phyloP scores from a whole-genome alignment of 2,888 invertebrate genomes.

The Drosophila gaucha region DNA sequence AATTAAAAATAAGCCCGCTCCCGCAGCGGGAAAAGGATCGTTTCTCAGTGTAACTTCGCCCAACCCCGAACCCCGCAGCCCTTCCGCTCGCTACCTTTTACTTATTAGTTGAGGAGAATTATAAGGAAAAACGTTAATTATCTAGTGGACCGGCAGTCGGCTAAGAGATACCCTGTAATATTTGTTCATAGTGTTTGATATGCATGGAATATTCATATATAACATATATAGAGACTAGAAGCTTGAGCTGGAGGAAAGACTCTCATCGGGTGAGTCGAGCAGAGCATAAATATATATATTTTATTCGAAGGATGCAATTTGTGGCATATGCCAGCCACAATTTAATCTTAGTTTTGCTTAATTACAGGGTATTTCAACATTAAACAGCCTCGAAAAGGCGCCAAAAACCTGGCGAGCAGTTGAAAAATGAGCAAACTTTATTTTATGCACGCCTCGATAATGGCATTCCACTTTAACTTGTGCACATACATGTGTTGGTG shows the following conservation, averaged over 20 bases:
- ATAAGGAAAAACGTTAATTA: constrained; percentile 13
- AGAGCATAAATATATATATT: too few relatives aligned
- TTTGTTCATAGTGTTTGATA: too few relatives aligned
- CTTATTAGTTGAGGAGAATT: constrained; percentile 22
- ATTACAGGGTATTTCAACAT: constrained; percentile 3
- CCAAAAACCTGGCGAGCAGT: constrained; percentile 1
- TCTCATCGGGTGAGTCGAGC: too few relatives aligned
- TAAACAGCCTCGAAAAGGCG: constrained; percentile 1
- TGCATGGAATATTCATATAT: too few relatives aligned
- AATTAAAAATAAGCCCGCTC: constrained; percentile 71
- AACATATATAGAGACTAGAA: too few relatives aligned
- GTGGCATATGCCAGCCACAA: too few relatives aligned
- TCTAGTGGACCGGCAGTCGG: background rate
- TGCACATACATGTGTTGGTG: constrained; percentile 5
- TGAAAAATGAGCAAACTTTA: constrained; percentile 59
- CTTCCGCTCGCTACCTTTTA: background rate
- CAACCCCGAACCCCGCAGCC: too few relatives aligned
- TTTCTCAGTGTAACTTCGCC: constrained; percentile 25
- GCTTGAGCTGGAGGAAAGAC: too few relatives aligned
- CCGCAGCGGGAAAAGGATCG: constrained; percentile 50
- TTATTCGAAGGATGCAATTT: too few relatives aligned
- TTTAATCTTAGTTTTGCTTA: background rate
- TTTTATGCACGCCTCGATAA: constrained; percentile 56
- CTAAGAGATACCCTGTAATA: background rate
- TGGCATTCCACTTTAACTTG: constrained; percentile 12